Percentiles rank a stretch among this genome's conserved stretches.
These are phyloP conservation scores for Phoenicopterus ruber DNA, from an alignment of 2,113 vertebrate species.

Conservation along the genomic window DNA sequence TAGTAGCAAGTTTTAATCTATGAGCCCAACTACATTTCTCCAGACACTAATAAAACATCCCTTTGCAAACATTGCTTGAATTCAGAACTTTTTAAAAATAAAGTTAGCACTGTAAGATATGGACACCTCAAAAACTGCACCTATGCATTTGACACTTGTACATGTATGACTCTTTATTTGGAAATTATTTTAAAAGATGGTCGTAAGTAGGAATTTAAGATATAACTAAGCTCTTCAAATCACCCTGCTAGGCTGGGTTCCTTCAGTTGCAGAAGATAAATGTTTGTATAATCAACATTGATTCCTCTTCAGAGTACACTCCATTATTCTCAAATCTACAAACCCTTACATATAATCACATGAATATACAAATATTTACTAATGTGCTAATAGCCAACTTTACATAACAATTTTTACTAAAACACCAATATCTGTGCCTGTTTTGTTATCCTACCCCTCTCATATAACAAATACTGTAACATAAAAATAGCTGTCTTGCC, in stretches of 20 bases:
- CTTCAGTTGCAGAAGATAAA: background rate
- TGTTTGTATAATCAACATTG: background rate
- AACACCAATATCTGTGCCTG: background rate
- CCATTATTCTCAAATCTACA: background rate
- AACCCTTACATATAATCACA: background rate
- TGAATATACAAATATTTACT: background rate
- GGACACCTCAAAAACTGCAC: background rate
- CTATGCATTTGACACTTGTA: background rate
- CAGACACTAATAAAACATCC: accelerated
- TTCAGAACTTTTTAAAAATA: background rate
- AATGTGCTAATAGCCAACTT: background rate
- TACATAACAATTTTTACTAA: background rate
- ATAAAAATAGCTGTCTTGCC: background rate
- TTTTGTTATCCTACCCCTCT: background rate
- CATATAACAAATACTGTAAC: background rate
- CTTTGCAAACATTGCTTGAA: background rate
- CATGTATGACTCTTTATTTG: background rate
- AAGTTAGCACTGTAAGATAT: background rate
- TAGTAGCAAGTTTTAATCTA: background rate
- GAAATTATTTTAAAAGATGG: background rate
- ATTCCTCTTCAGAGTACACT: background rate
- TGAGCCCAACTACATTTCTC: background rate
- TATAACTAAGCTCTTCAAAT: background rate
- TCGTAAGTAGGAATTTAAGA: background rate
- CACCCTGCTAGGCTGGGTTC: background rate